Evolutionary conservation across 2,888 invertebrate species (phyloP), one percentile per base, ranked within the genome.

Genomic region (Megaustenia siamemsis): DNA sequence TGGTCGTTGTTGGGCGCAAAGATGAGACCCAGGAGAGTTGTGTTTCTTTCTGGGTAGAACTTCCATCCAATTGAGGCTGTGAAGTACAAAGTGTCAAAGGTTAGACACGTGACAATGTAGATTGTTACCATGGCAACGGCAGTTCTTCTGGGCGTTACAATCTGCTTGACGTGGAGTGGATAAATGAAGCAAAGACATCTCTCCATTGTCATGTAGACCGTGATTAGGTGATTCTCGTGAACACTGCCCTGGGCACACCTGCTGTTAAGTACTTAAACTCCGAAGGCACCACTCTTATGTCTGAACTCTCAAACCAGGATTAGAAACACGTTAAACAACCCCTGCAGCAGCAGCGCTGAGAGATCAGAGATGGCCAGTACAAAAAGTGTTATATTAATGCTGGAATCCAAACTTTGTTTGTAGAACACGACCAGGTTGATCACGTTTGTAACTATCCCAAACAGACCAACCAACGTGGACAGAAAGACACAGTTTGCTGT

Each of bases 71-170:
- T 4, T 24, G 56, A 56, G n/a, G 60, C 21, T 2, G 77, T 56
- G 40, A 24, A 10, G 32, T 77, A 77, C 38, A 60, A 56, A 1
- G 56, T 56, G 35, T 60, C 10, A n/a, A 53, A 60, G 12, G 60
- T 56, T 3, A 38, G 8, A 10, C 28, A 21, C 3, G 24, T 77
- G n/a, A 56, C 24, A 32, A 77, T 5, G 60, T 77, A 77, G 2
- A 77, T 60, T 18, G 60, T 32, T 15, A n/a, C 10, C 5, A 77
- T 56, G 2, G 43, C 18, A 6, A 56, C 12, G 3, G 53, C 21
- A 18, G 77, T 77, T 24, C 77, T 49, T n/a, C 60, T 35, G 10
- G 77, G 56, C 12, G 77, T 77, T 4, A 75, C 40, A 45, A 75
- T 75, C 8, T 45, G 45, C 49, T 75, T 75, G 15, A 75, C 49